Evolutionary conservation across 2,888 invertebrate species (phyloP).

Genomic region (Melinopterus prodromus): DNA sequence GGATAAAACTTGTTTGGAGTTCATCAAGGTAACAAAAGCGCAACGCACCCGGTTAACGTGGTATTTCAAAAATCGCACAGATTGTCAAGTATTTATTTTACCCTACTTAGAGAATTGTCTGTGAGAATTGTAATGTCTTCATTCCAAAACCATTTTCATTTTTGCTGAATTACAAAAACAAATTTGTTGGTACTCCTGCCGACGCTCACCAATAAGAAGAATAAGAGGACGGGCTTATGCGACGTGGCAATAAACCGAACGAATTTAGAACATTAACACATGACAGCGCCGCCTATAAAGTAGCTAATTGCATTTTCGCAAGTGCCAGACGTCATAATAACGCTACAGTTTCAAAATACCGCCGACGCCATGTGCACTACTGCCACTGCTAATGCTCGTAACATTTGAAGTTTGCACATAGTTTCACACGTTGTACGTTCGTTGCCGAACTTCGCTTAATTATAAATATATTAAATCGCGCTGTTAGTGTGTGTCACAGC

Average conservation of each 20-base stretch:
- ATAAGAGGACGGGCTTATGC: neutral
- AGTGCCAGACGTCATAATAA: slow-evolving; percentile 15
- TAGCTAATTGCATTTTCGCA: slow-evolving; percentile 25
- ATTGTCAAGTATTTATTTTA: too few species aligned
- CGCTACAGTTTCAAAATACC: slow-evolving; percentile 18
- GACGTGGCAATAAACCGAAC: slow-evolving; percentile 13
- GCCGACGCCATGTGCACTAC: slow-evolving; percentile 8
- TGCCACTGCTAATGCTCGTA: slow-evolving; percentile 11
- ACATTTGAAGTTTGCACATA: slow-evolving; percentile 12
- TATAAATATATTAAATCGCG: neutral
- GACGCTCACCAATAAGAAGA: too few species aligned
- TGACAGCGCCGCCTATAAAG: slow-evolving; percentile 20
- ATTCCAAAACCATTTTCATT: too few species aligned
- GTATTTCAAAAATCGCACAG: too few species aligned
- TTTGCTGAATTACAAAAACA: too few species aligned
- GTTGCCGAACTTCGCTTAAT: neutral
- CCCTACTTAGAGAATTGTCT: too few species aligned
- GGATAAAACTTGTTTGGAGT: too few species aligned
- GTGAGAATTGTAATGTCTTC: too few species aligned
- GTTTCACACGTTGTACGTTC: neutral
- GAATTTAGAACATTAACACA: slow-evolving; percentile 23
- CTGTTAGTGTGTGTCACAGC: neutral
- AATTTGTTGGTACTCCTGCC: too few species aligned
- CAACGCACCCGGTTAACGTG: too few species aligned
- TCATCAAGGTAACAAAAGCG: too few species aligned